Conservation (phyloP, 2,113 vertebrate genomes). For the Pica pica region DNA sequence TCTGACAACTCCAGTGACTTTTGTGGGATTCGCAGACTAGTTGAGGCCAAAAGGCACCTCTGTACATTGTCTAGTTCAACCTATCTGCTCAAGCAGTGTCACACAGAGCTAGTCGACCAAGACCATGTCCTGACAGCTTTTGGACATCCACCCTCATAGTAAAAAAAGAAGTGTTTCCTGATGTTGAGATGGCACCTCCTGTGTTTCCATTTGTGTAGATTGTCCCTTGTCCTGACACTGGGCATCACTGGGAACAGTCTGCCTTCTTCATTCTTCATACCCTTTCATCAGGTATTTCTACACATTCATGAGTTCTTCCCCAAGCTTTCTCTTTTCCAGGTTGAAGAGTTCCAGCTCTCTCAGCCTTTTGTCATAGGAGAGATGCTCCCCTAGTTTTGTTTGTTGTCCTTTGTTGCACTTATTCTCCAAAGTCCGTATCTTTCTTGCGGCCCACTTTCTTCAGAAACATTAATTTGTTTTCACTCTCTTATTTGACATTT, state of each 20-base stretch:
- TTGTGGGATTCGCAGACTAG: neutral
- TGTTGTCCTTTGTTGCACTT: neutral
- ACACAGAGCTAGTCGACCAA: neutral
- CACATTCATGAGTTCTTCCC: neutral
- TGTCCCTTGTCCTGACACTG: neutral
- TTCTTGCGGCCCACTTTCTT: neutral
- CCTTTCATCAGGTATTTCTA: neutral
- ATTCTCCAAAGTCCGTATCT: neutral
- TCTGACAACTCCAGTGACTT: neutral
- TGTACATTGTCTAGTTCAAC: neutral
- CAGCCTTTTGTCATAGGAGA: neutral
- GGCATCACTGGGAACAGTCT: neutral
- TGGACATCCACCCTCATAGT: neutral
- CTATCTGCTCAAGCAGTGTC: neutral
- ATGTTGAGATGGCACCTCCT: rapidly evolving
- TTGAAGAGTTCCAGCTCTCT: neutral
- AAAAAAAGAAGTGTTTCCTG: neutral
- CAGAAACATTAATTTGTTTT: neutral
- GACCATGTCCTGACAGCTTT: neutral
- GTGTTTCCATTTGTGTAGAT: neutral
- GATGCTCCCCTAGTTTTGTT: neutral
- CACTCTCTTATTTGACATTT: neutral
- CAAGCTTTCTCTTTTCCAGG: neutral
- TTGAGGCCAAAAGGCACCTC: neutral
- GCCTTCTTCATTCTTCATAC: neutral